Conservation (phyloP, 1,140 invertebrate species). For the Artemia franciscana region DNA sequence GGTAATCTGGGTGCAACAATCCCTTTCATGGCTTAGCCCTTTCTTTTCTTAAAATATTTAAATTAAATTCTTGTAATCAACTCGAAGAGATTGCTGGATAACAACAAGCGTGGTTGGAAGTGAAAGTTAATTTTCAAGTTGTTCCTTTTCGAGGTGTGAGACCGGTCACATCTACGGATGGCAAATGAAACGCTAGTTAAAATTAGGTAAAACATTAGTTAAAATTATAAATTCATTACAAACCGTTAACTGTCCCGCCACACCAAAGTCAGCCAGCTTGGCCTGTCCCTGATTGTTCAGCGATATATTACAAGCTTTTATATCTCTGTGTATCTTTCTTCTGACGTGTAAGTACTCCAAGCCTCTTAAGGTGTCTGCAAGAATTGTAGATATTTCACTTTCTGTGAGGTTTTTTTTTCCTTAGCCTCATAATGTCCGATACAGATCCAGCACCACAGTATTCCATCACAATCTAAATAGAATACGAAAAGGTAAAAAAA, state of each 20-base stretch:
- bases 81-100: too few relatives aligned
- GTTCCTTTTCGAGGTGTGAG: too few relatives aligned
- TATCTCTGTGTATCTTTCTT: constrained; percentile 88
- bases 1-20: too few relatives aligned
- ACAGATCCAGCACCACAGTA: constrained; percentile 98
- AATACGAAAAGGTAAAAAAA: constrained; percentile 8
- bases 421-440: constrained; percentile 90
- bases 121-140: too few relatives aligned
- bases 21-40: too few relatives aligned
- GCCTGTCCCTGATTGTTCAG: constrained; percentile 94
- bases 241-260: constrained; percentile 89
- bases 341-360: constrained; percentile 86
- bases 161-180: too few relatives aligned
- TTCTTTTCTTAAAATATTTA: too few relatives aligned
- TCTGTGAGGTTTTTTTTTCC: constrained; percentile 92
- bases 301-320: constrained; percentile 94
- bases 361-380: constrained; percentile 84
- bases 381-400: constrained; percentile 86
- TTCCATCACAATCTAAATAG: constrained; percentile 89
- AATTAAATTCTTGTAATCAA: too few relatives aligned
- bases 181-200: too few relatives aligned
- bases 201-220: too few relatives aligned
- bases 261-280: constrained; percentile 94
- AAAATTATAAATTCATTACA: constrained; percentile 16
- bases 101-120: too few relatives aligned